Evolutionary conservation across 2,888 invertebrate genomes (phyloP).

Genomic region (Lasioglossum vierecki): DNA sequence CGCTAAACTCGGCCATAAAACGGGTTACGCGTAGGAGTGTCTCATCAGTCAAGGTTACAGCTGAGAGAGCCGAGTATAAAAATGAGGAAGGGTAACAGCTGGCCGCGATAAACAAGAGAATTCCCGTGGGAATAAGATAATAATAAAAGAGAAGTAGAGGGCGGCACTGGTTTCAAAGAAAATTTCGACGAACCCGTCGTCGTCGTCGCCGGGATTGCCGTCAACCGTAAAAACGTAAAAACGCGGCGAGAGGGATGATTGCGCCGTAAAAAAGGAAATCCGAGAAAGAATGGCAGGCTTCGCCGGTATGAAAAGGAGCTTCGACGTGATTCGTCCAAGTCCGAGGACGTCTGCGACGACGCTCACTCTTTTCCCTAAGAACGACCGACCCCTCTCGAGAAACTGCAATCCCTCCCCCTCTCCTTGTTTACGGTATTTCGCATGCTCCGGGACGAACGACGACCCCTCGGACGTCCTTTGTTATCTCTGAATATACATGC

Average conservation of each 20-base stretch:
- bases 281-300: not conserved
- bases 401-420: not conserved
- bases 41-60: slow-evolving; percentile 4
- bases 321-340: slow-evolving; percentile 3
- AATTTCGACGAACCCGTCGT: not conserved
- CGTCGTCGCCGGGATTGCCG: not conserved
- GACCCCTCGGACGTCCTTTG: not conserved
- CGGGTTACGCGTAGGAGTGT: not conserved
- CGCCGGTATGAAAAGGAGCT: not conserved
- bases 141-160: not conserved
- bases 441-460: slow-evolving; percentile 15
- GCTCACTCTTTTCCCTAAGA: not conserved
- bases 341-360: slow-evolving; percentile 4
- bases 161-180: slow-evolving; percentile 2
- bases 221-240: not conserved
- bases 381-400: not conserved
- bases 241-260: not conserved
- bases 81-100: not conserved
- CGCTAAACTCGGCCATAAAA: not conserved
- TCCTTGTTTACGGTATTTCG: slow-evolving; percentile 15
- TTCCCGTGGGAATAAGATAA: not conserved
- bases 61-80: not conserved
- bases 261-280: not conserved
- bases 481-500: not conserved
- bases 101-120: not conserved